Conservation (phyloP, 2,888 invertebrate species). For the Phragmatobia fuliginosa region DNA sequence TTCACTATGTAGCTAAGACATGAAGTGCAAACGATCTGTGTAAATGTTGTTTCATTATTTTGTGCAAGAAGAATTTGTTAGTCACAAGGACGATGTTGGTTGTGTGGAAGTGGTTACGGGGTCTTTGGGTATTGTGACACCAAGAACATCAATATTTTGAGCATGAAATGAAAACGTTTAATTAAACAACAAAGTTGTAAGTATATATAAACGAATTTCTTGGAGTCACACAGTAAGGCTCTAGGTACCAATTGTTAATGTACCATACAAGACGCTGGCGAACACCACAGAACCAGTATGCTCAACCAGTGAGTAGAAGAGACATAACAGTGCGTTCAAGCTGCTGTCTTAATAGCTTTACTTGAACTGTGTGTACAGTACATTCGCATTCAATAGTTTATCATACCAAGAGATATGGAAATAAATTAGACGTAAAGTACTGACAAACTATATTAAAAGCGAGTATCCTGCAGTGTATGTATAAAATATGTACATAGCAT, state of each 20-base stretch:
- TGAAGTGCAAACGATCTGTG: conserved; percentile 43
- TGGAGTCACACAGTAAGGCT: conserved; percentile 50
- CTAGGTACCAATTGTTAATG: conserved; percentile 67
- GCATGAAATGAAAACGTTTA: not conserved
- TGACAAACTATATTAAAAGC: conserved; percentile 27
- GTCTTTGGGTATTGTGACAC: conserved; percentile 54
- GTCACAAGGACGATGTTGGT: conserved; percentile 81
- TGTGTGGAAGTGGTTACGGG: conserved; percentile 71
- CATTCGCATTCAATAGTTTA: conserved; percentile 55
- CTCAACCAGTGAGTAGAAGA: conserved; percentile 73
- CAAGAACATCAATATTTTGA: conserved; percentile 32
- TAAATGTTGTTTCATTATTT: conserved; percentile 46
- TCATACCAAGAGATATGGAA: conserved; percentile 18
- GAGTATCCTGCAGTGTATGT: conserved; percentile 30
- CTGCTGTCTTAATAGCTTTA: conserved; percentile 66
- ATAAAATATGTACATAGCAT: conserved; percentile 41
- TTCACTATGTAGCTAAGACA: conserved; percentile 36
- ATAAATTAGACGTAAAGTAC: conserved; percentile 19
- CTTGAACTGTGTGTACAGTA: conserved; percentile 67
- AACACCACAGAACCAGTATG: conserved; percentile 72
- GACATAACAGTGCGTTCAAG: conserved; percentile 65
- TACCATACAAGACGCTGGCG: conserved; percentile 62
- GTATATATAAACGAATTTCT: conserved; percentile 16
- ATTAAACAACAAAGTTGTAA: not conserved
- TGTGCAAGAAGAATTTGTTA: conserved; percentile 81